phyloP scores from a whole-genome alignment of 2,797 vertebrate genomes.

The Buceros bicornis region DNA sequence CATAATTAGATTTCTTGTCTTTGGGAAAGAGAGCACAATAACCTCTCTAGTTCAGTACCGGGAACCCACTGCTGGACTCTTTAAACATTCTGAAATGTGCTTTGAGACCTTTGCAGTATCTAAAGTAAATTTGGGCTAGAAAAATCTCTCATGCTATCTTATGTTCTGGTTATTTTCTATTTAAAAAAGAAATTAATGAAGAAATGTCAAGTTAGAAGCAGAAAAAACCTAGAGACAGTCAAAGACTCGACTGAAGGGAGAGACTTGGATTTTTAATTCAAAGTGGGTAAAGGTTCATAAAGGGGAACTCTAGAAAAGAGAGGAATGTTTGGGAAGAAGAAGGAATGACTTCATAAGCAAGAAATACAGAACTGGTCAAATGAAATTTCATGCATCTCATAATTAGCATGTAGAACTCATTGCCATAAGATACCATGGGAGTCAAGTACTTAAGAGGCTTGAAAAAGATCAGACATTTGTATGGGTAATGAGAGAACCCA shows the following conservation, averaged over 20 bases:
- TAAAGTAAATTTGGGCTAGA: background rate
- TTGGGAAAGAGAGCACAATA: background rate
- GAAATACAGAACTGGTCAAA: background rate
- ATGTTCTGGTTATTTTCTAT: background rate
- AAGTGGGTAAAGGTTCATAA: background rate
- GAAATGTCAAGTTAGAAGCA: background rate
- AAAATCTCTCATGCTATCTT: background rate
- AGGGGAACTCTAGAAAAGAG: background rate
- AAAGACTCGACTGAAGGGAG: background rate
- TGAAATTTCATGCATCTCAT: background rate
- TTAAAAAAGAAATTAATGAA: background rate
- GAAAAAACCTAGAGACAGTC: background rate
- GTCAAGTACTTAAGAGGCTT: background rate
- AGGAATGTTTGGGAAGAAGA: background rate
- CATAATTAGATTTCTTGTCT: background rate
- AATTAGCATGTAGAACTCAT: constrained; percentile 1
- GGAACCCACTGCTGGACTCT: background rate
- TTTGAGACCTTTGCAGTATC: background rate
- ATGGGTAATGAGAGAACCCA: background rate
- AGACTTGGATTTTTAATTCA: background rate
- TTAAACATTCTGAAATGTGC: background rate
- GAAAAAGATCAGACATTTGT: background rate
- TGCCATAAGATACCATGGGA: background rate
- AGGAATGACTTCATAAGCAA: background rate
- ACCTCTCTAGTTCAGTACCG: background rate